A percentile compares a stretch with the other conserved stretches of the same genome.
Evolutionary conservation across 2,888 invertebrate species (phyloP).

Genomic region (Zeuzera pyrina): DNA sequence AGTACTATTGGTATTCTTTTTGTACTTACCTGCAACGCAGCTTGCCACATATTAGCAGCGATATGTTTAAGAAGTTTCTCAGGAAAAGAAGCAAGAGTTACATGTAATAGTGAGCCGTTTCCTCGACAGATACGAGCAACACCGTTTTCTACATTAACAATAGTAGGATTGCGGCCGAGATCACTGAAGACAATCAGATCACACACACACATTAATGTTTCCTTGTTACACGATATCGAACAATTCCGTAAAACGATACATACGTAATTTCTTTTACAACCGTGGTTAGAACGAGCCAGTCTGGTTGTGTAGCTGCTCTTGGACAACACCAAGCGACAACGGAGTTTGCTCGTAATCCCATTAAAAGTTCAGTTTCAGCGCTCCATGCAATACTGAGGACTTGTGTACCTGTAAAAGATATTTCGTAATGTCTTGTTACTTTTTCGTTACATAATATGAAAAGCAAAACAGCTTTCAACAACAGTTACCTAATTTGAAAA

Average conservation of each 20-base stretch:
- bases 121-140: conserved; percentile 88
- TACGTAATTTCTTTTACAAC: conserved; percentile 57
- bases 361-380: conserved; percentile 54
- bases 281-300: conserved; percentile 56
- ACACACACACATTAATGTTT: not conserved
- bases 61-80: conserved; percentile 73
- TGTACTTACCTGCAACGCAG: conserved; percentile 80
- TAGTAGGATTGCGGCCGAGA: conserved; percentile 87
- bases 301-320: conserved; percentile 47
- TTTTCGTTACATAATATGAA: not conserved
- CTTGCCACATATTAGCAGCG: conserved; percentile 85
- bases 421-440: too few relatives aligned
- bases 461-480: not conserved
- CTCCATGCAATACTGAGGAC: conserved; percentile 62
- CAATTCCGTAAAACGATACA: conserved; percentile 13
- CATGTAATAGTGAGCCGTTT: conserved; percentile 88
- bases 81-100: conserved; percentile 81
- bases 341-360: conserved; percentile 56
- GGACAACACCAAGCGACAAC: conserved; percentile 65
- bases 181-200: conserved; percentile 72
- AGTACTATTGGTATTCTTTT: too few relatives aligned
- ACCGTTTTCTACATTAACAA: conserved; percentile 87
- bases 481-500: conserved; percentile 80
- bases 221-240: too few relatives aligned
- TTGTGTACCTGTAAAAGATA: conserved; percentile 46